A percentile compares a stretch with the other conserved stretches of the same genome.
Conservation (phyloP, 2,888 invertebrate species). For the Calliopum simillimum region DNA sequence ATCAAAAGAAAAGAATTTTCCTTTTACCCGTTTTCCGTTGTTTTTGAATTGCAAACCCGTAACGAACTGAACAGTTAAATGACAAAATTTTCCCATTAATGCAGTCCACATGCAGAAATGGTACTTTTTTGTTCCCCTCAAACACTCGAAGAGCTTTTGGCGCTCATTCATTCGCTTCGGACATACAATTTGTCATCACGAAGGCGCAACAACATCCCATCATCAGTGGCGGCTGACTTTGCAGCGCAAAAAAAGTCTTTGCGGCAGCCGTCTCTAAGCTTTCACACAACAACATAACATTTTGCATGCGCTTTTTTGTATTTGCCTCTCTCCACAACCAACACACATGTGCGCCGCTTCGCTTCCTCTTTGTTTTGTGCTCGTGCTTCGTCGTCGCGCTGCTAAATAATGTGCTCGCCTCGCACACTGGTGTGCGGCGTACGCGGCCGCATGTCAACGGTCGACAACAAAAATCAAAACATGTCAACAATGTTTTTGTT, state of each 20-base stretch:
- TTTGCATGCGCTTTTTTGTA: slow-evolving; percentile 38
- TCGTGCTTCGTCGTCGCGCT: no score
- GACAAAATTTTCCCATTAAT: slow-evolving; percentile 58
- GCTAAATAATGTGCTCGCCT: no score
- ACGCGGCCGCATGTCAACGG: slow-evolving; percentile 23
- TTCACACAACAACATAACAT: background rate
- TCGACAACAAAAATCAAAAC: slow-evolving; percentile 23
- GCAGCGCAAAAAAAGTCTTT: background rate
- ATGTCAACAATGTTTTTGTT: slow-evolving; percentile 40
- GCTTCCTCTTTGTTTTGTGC: slow-evolving; percentile 33
- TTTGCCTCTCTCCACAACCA: no score
- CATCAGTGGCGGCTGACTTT: no score
- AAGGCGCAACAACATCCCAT: no score
- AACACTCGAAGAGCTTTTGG: slow-evolving; percentile 16
- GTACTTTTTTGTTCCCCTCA: slow-evolving; percentile 40
- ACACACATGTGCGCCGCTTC: slow-evolving; percentile 42
- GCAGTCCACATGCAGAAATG: slow-evolving; percentile 51
- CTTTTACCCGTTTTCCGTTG: slow-evolving; percentile 54
- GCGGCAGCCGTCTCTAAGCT: slow-evolving; percentile 36
- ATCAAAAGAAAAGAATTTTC: background rate
- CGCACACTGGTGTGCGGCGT: background rate
- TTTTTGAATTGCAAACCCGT: slow-evolving; percentile 66
- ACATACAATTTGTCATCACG: no score
- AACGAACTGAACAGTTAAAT: slow-evolving; percentile 65
- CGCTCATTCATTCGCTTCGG: background rate